Percentiles rank a stretch among this genome's conserved stretches.
These are phyloP conservation scores for Onychomys arenicola DNA, from an alignment of 2,797 vertebrate genomes.

Conservation along the genomic window DNA sequence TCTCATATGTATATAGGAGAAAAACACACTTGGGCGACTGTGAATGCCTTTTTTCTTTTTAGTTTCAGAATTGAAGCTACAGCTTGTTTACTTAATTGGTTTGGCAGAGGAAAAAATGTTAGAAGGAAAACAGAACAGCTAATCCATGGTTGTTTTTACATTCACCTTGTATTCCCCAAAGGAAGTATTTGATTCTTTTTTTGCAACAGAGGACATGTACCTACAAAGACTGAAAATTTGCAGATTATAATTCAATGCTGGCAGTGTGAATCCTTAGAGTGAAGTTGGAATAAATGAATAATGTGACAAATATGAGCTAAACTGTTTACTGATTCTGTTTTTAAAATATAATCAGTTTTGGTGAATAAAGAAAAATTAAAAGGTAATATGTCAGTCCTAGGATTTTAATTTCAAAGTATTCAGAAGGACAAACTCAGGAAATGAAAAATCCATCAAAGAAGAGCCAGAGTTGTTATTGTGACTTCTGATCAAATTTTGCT, in stretches of 20 bases:
- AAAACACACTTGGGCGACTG: conserved; percentile 70
- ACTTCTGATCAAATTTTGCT: not conserved
- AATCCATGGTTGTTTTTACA: conserved; percentile 31
- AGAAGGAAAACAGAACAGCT: conserved; percentile 67
- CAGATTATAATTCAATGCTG: conserved; percentile 73
- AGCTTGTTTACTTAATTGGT: conserved; percentile 78
- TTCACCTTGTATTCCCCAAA: conserved; percentile 65
- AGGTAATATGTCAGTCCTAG: conserved; percentile 8
- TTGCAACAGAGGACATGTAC: not conserved
- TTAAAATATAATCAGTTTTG: conserved; percentile 19
- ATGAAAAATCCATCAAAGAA: not conserved
- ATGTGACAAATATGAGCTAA: conserved; percentile 45
- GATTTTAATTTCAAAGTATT: not conserved
- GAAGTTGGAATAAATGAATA: conserved; percentile 61
- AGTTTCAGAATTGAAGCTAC: conserved; percentile 73
- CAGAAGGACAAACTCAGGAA: not conserved
- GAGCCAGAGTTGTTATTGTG: not conserved
- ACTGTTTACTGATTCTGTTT: not conserved
- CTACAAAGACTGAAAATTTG: conserved; percentile 67
- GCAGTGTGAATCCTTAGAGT: conserved; percentile 42
- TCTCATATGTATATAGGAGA: conserved; percentile 61
- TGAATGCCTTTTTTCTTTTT: conserved; percentile 61
- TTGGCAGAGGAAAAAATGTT: conserved; percentile 66
- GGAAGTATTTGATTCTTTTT: conserved; percentile 70
- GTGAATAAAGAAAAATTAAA: conserved; percentile 28